A percentile compares a stretch with the other conserved stretches of the same genome.
phyloP scores from a whole-genome alignment of 2,113 vertebrate species.

The Engraulis encrasicolus region DNA sequence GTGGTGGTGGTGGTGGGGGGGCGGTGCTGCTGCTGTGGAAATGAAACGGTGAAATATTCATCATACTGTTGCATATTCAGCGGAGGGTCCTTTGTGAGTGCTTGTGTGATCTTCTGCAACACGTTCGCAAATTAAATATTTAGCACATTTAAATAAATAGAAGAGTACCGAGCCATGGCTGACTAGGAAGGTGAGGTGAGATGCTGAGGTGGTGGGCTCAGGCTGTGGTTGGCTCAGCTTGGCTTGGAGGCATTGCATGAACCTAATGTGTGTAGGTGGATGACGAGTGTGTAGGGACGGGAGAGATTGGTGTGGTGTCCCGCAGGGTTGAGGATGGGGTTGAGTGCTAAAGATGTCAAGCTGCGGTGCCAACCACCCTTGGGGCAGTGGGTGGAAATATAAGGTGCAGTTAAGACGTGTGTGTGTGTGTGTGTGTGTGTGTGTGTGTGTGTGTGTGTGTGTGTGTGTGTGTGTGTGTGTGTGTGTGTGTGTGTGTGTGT shows the following conservation, averaged over 20 bases:
- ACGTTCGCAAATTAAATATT: conserved; percentile 80
- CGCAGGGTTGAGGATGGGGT: conserved; percentile 52
- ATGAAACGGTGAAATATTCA: conserved; percentile 80
- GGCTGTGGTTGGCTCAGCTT: not conserved
- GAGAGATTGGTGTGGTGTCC: conserved; percentile 64
- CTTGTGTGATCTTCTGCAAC: conserved; percentile 78
- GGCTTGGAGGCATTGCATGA: conserved; percentile 42
- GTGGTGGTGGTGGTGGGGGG: no score
- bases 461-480: no score
- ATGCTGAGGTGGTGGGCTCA: conserved; percentile 11
- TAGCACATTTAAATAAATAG: conserved; percentile 80
- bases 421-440: no score
- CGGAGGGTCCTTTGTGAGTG: conserved; percentile 74
- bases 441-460: no score
- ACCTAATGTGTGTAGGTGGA: conserved; percentile 49
- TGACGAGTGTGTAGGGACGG: conserved; percentile 48
- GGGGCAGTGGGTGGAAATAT: not conserved
- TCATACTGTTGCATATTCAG: conserved; percentile 78
- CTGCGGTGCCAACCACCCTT: conserved; percentile 56
- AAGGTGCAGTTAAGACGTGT: not conserved
- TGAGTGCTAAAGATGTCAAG: conserved; percentile 61
- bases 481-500: no score
- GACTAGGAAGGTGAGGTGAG: no score
- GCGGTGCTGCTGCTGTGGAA: no score
- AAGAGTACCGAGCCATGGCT: conserved; percentile 53